Evolutionary conservation across 2,888 invertebrate genomes (phyloP), one percentile per base, ranked within the genome.

Genomic region (Pinctada fucata): DNA sequence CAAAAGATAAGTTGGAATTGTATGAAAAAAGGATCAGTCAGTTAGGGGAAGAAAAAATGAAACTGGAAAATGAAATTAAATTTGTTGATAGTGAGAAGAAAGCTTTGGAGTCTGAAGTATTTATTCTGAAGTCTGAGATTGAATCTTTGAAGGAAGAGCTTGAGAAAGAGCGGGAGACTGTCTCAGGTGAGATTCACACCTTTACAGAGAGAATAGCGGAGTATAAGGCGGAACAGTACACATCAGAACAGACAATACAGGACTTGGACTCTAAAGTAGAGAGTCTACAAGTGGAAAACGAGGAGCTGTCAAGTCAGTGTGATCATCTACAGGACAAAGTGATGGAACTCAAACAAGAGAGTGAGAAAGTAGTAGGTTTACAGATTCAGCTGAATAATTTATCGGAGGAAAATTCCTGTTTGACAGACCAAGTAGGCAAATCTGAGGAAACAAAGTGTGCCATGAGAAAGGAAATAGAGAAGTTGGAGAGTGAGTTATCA

Each of bases 1-100:
- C 83, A n/a, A 79, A 79, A 52, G 79, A 79, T 13, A 69, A 78
- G 47, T 63, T 82, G 13, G 67, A 81, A 52, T 68, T 49, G 45
- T 72, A 84, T 47, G 65, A 73, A 52, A 69, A 70, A 13, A 8
- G 66, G 47, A 47, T 76, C 1, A 64, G 16, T 49, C 69, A 68
- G 49, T 48, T 73, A n/a, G 70, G 10, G 6, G 70, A 73, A 31
- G 76, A 78, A 49, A 78, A 74, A 70, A 50, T 70, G 10, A n/a
- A 63, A 45, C 51, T 76, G 64, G 31, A 68, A 47, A 31, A 65
- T 8, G 52, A 65, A 31, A 51, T 72, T 47, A 72, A 48, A n/a
- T 67, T 52, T 31, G 64, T 75, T 6, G 64, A 63, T 1, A 13
- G 13, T 10, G 8, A 79, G 78, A 71, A 84, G 79, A 52, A 47